These are phyloP conservation scores for Spodoptera litura DNA, from an alignment of 1,140 invertebrate species.

Conservation along the genomic window DNA sequence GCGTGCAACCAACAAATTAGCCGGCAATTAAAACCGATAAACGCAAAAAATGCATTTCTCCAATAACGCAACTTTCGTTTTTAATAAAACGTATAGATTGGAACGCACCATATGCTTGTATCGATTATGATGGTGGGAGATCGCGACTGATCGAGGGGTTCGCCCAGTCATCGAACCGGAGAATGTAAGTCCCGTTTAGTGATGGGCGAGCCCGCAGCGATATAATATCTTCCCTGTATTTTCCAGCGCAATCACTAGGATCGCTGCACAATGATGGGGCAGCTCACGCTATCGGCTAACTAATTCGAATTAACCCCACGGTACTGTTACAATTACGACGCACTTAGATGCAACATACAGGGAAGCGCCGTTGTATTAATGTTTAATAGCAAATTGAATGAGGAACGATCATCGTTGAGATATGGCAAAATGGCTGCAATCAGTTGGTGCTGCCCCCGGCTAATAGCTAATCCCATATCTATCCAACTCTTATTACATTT, in stretches of 20 bases:
- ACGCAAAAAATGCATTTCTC: constrained; percentile 44
- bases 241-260: constrained; percentile 62
- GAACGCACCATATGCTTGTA: constrained; percentile 7
- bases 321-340: constrained; percentile 57
- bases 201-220: constrained; percentile 61
- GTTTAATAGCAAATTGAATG: constrained; percentile 59
- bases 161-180: constrained; percentile 36
- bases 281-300: constrained; percentile 59
- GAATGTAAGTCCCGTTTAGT: constrained; percentile 69
- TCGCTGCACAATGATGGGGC: constrained; percentile 57
- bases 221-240: constrained; percentile 54
- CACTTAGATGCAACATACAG: constrained; percentile 56
- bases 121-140: constrained; percentile 23
- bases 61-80: constrained; percentile 40
- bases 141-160: constrained; percentile 29
- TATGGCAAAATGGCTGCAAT: constrained; percentile 44
- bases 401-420: constrained; percentile 41
- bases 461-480: constrained; percentile 40
- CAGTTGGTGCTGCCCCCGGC: constrained; percentile 17
- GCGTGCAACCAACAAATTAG: constrained; percentile 33
- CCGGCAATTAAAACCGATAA: constrained; percentile 32
- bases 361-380: constrained; percentile 58
- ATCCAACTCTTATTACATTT: constrained; percentile 23
- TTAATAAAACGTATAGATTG: constrained; percentile 29
- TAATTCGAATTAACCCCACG: constrained; percentile 65